These are phyloP conservation scores for Andrena fulva DNA, from an alignment of 2,888 invertebrate species.

Conservation along the genomic window DNA sequence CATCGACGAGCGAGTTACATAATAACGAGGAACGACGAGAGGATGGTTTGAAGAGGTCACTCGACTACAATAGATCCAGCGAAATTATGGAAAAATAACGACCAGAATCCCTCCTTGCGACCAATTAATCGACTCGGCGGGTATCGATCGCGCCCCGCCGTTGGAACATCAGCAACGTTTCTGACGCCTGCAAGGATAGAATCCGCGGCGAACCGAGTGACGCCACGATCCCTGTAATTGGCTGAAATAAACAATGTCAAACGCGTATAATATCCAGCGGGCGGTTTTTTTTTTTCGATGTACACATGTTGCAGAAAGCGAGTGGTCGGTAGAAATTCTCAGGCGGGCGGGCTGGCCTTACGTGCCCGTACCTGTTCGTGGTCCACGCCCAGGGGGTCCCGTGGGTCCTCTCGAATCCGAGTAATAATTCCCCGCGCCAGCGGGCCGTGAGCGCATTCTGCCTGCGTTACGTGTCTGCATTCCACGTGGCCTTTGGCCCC, in stretches of 20 bases:
- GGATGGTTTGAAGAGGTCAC: neutral
- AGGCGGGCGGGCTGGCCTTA: slow-evolving; percentile 15
- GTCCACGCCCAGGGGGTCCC: slow-evolving; percentile 65
- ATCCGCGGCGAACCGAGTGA: neutral
- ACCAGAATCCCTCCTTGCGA: neutral
- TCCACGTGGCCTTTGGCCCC: slow-evolving; percentile 81
- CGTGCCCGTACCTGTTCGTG: slow-evolving; percentile 64
- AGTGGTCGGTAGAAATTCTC: slow-evolving; percentile 15
- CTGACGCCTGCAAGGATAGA: neutral
- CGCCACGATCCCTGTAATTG: neutral
- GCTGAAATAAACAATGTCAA: too few species aligned
- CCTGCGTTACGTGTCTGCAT: slow-evolving; percentile 83
- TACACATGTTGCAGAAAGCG: slow-evolving; percentile 20
- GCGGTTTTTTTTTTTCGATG: neutral
- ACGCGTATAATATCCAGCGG: too few species aligned
- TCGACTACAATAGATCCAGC: neutral
- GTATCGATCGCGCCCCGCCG: slow-evolving; percentile 3
- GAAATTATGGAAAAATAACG: slow-evolving; percentile 15
- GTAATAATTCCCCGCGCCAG: slow-evolving; percentile 79
- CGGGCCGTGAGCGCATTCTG: slow-evolving; percentile 78
- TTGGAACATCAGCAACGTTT: neutral
- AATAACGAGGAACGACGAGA: slow-evolving; percentile 8
- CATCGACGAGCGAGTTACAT: too few species aligned
- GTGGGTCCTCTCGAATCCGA: slow-evolving; percentile 72
- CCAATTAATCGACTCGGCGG: slow-evolving; percentile 16